Conservation (phyloP, 92 coral and sea anemone genomes). For the Chrysogorgia sp. region DNA sequence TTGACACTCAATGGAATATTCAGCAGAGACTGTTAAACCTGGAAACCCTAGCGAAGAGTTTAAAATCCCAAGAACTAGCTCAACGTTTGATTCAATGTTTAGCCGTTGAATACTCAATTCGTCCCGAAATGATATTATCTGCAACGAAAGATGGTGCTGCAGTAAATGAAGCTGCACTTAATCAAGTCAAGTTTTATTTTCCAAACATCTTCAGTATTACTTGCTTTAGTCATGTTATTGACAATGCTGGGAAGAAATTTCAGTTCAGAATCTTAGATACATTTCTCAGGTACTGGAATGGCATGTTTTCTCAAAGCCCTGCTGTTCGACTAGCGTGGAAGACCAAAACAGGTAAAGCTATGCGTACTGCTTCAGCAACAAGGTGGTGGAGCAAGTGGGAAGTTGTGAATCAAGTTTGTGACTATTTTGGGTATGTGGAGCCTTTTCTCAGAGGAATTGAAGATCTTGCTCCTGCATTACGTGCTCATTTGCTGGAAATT, state of each 20-base stretch:
- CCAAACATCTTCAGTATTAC: conserved; percentile 36
- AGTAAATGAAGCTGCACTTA: no score
- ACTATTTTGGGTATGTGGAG: conserved; percentile 36
- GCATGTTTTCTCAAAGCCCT: not conserved
- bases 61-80: conserved; percentile 58
- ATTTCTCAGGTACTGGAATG: conserved; percentile 50
- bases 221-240: conserved; percentile 51
- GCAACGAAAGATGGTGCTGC: conserved; percentile 53
- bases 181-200: no score
- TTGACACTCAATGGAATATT: conserved; percentile 64
- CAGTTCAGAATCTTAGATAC: conserved; percentile 43
- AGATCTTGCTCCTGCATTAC: conserved; percentile 67
- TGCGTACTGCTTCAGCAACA: not conserved
- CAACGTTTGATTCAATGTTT: conserved; percentile 68
- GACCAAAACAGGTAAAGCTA: conserved; percentile 19
- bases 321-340: conserved; percentile 30
- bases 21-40: conserved; percentile 64
- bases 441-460: conserved; percentile 34
- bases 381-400: conserved; percentile 50
- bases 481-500: conserved; percentile 67
- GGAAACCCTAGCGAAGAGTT: conserved; percentile 60
- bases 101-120: conserved; percentile 64
- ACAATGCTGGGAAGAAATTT: conserved; percentile 58
- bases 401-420: conserved; percentile 31
- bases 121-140: conserved; percentile 58